Base-by-base conservation (phyloP, 2,888 invertebrate genomes). In the Epiblema foenella region DNA sequence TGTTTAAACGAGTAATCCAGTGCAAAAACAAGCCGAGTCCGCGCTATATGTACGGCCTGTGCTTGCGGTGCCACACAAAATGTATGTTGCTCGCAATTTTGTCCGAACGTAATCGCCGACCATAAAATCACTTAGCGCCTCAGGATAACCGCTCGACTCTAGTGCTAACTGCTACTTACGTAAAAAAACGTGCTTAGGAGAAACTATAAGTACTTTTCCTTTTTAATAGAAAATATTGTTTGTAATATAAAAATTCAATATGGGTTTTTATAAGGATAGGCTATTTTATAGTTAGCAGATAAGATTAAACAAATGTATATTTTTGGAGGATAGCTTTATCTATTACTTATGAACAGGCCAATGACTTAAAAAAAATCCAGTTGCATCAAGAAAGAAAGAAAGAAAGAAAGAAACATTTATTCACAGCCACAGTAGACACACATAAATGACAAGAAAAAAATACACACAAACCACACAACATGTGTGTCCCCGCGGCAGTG, bases 1-100 rank as follows among this genome's bases (percentile, higher is more conserved):
- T 91, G 88, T 90, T 89, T 90, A 89, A 91, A 89, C 89, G 89
- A 86, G 86, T 91, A 93, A 92, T 91, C 88, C 89, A 83, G 83
- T 77, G 87, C 85, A 87, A 91, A 91, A 91, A 89, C 88, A 85
- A 83, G 81, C 82, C 75, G 79, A 80, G 81, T 80, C 82, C 85
- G 83, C 83, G 84, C 87, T 83, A 89, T 83, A 89, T 85, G 83
- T 85, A 86, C 64, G 64, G 20, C 64, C 18, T 33, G 52, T 52
- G 39, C 51, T 54, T 64, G 87, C 80, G 83, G 85, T 79, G 77
- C 81, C 83, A 85, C 86, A 83, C 84, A 85, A 88, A 76, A 89
- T 87, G 86, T 88, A 85, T 89, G 86, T 77, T 76, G 78, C 85
- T 86, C 86, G 81, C 85, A 81, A 81, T 86, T 85, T 83, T 85